Evolutionary conservation across 1,140 invertebrate genomes (phyloP), one percentile per base, ranked within the genome.

Genomic region (Pseudomyrmex gracilis): DNA sequence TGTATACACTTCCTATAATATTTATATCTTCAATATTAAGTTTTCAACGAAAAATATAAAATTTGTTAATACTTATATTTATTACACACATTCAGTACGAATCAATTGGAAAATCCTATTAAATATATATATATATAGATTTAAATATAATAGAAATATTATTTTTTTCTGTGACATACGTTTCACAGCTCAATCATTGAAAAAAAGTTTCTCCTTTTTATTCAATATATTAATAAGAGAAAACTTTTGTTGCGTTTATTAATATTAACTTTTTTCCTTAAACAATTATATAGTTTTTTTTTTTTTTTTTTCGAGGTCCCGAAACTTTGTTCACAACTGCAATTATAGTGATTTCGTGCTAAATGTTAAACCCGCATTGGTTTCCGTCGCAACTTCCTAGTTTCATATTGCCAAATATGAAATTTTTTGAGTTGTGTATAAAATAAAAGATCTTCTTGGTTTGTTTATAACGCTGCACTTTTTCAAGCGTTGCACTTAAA

Each of bases 31-130:
- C 76, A 71, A 82, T 86, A 82, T 66, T 89, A 89, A 49, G 47
- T 82, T 86, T 47, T 83, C 87, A 89, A 89, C 85, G 68, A 85
- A 90, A 85, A 78, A 87, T 91, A 89, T 87, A 90, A 91, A 90
- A 90, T 91, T 85, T 91, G 86, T 85, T 93, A 93, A 92, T 93
- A 93, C 91, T 93, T 88, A 86, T 88, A 90, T 90, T 34, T 90
- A 90, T 92, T 86, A 91, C 68, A 34, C 34, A 34, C 34, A 85
- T 89, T 86, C 88, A 85, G 71, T 90, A 90, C 85, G 76, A 60
- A 78, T 90, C 85, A 92, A 91, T 92, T 93, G 90, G 89, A 92
- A 93, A 91, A 92, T 90, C 91, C 92, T 93, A 93, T 90, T 92
- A 92, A 87, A 87, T 90, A 86, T 66, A 85, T 91, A 87, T 90